These are phyloP conservation scores for Sarcophaga rosellei DNA, from an alignment of 2,888 invertebrate species.

Conservation along the genomic window DNA sequence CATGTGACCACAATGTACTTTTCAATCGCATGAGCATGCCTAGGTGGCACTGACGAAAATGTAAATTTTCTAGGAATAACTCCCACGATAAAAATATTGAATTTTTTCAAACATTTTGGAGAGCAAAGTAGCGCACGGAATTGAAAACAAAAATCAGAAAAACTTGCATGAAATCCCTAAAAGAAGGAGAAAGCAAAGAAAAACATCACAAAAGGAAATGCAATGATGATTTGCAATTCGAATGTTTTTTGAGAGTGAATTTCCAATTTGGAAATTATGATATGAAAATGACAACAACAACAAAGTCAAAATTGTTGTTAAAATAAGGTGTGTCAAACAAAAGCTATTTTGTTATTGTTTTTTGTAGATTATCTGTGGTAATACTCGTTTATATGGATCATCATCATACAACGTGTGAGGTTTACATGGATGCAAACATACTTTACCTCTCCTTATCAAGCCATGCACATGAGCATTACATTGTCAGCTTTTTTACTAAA, in stretches of 20 bases:
- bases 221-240: conserved; percentile 31
- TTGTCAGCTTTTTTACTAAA: too few relatives aligned
- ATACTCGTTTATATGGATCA: conserved; percentile 56
- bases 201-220: neutral
- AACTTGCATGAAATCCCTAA: neutral
- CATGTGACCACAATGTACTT: too few relatives aligned
- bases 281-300: too few relatives aligned
- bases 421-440: conserved; percentile 12
- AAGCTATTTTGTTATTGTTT: conserved; percentile 19
- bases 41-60: conserved; percentile 38
- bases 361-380: conserved; percentile 20
- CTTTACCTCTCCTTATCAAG: too few relatives aligned
- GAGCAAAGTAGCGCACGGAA: conserved; percentile 15
- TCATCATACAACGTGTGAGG: conserved; percentile 56
- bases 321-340: conserved; percentile 56
- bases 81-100: conserved; percentile 58
- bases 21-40: neutral
- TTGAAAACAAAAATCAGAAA: neutral
- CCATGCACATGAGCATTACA: too few relatives aligned
- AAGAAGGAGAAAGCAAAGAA: neutral
- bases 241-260: conserved; percentile 54
- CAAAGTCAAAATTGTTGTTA: too few relatives aligned
- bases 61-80: conserved; percentile 59
- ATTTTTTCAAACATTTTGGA: conserved; percentile 2
- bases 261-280: neutral